Conservation (phyloP, 2,888 invertebrate species). For the Drosophila quinaria region DNA sequence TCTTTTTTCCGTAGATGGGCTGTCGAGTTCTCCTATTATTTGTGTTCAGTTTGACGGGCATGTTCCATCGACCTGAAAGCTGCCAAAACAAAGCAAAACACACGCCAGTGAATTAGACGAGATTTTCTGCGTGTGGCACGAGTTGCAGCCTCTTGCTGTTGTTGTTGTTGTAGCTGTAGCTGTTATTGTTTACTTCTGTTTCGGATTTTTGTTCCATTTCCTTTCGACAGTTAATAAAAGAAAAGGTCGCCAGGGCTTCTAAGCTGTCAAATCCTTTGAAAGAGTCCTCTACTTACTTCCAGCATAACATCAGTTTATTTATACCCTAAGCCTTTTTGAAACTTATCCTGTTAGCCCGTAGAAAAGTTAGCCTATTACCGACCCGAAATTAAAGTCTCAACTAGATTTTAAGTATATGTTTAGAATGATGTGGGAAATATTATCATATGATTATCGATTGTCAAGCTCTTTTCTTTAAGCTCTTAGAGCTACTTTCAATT, state of each 20-base stretch:
- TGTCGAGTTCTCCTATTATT: slow-evolving; percentile 51
- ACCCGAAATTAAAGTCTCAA: not conserved
- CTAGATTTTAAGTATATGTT: not conserved
- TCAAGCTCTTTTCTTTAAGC: not conserved
- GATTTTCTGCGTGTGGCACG: slow-evolving; percentile 67
- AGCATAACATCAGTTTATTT: slow-evolving; percentile 26
- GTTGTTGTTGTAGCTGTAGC: not conserved
- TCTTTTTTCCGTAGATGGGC: not conserved
- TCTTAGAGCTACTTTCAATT: not conserved
- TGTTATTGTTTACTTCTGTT: slow-evolving; percentile 13
- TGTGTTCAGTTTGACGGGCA: slow-evolving; percentile 52
- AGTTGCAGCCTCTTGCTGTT: slow-evolving; percentile 27
- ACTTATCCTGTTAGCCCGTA: slow-evolving; percentile 16
- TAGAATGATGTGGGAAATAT: slow-evolving; percentile 1
- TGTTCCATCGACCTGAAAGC: slow-evolving; percentile 40
- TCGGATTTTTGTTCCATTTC: slow-evolving; percentile 39
- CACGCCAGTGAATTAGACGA: slow-evolving; percentile 56
- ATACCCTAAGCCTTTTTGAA: slow-evolving; percentile 26
- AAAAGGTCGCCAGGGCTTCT: slow-evolving; percentile 43
- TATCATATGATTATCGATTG: slow-evolving; percentile 20
- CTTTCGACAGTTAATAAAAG: slow-evolving; percentile 37
- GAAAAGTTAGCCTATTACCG: slow-evolving; percentile 9
- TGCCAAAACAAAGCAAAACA: slow-evolving; percentile 17
- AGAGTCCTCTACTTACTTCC: slow-evolving; percentile 2
- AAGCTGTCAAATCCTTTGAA: slow-evolving; percentile 50